Conservation (phyloP, 2,113 vertebrate species). For the Bucco capensis region DNA sequence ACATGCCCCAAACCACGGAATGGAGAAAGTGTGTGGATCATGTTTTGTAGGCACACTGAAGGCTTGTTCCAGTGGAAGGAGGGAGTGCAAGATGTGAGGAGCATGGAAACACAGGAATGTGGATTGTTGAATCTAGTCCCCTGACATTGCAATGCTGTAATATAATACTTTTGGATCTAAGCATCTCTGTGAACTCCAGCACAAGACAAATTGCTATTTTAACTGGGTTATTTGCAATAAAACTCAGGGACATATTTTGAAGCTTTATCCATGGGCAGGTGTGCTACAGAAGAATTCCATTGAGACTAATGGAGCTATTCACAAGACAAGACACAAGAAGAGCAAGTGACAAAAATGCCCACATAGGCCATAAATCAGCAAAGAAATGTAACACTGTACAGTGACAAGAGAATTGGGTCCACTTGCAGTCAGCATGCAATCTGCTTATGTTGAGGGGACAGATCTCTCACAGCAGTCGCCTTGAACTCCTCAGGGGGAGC, state of each 20-base stretch:
- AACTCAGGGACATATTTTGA: not conserved
- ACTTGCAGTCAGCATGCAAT: not conserved
- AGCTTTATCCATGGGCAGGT: not conserved
- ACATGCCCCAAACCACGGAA: not conserved
- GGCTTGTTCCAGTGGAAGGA: not conserved
- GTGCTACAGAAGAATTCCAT: not conserved
- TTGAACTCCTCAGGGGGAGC: not conserved
- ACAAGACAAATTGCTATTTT: not conserved
- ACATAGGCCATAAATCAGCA: not conserved
- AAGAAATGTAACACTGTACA: not conserved
- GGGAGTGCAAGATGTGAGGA: not conserved
- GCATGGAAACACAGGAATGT: not conserved
- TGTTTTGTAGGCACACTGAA: not conserved
- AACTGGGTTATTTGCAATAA: not conserved
- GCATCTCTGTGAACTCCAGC: not conserved
- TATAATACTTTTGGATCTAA: not conserved
- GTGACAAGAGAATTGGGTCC: not conserved
- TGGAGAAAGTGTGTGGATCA: fast-evolving
- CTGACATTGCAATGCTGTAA: not conserved
- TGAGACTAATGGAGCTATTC: not conserved
- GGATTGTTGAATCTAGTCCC: not conserved
- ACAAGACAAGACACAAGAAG: not conserved
- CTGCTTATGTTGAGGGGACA: not conserved
- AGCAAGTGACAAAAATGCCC: not conserved
- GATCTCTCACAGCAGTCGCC: not conserved